A percentile compares a stretch with the other conserved stretches of the same genome.
These are phyloP conservation scores for Apotomis capreana DNA, from an alignment of 2,888 invertebrate species.

Conservation along the genomic window DNA sequence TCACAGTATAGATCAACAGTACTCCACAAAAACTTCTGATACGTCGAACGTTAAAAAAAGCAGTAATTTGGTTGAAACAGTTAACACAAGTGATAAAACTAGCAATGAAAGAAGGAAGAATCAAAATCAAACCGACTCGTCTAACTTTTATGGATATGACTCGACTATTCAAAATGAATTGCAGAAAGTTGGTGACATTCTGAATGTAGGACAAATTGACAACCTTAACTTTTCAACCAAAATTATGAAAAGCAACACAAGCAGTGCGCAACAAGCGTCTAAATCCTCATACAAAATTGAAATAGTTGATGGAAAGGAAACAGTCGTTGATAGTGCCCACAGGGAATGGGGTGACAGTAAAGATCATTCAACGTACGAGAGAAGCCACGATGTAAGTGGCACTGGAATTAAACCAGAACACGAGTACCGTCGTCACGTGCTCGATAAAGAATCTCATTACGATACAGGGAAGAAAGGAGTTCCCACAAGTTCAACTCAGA, in stretches of 20 bases:
- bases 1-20: conserved; percentile 46
- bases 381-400: conserved; percentile 80
- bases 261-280: conserved; percentile 84
- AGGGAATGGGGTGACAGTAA: conserved; percentile 84
- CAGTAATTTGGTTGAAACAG: conserved; percentile 54
- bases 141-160: conserved; percentile 78
- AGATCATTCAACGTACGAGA: conserved; percentile 79
- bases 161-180: conserved; percentile 74
- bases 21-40: conserved; percentile 22
- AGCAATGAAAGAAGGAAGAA: conserved; percentile 59
- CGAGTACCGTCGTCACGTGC: conserved; percentile 81
- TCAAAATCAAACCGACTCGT: conserved; percentile 71
- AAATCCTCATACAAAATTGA: conserved; percentile 86
- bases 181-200: conserved; percentile 73
- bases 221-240: conserved; percentile 76
- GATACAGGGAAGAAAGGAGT: conserved; percentile 83
- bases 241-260: conserved; percentile 82
- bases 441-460: conserved; percentile 82
- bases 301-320: conserved; percentile 85
- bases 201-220: conserved; percentile 68
- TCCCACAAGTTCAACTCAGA: conserved; percentile 71
- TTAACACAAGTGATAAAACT: conserved; percentile 54
- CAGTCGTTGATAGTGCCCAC: conserved; percentile 82
- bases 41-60: conserved; percentile 46
- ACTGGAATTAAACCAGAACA: conserved; percentile 82